phyloP scores from a whole-genome alignment of 2,113 vertebrate genomes.

The Seriola dumerili region DNA sequence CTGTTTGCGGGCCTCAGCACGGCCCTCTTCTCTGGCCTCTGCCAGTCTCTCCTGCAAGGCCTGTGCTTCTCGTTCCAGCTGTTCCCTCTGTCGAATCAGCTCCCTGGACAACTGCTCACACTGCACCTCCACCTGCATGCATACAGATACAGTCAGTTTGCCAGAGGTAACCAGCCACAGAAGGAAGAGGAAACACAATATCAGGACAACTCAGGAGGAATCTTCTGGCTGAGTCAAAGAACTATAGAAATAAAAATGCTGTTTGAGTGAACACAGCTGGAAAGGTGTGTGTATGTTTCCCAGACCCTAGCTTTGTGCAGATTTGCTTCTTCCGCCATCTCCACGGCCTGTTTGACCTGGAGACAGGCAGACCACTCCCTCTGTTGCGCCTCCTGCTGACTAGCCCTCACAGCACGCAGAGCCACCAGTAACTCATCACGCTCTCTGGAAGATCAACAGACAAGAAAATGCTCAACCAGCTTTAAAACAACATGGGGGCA shows the following conservation, averaged over 20 bases:
- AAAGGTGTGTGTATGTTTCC: neutral
- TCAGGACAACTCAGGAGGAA: neutral
- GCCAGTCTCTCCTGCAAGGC: conserved; percentile 84
- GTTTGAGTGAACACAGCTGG: neutral
- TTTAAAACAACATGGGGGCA: neutral
- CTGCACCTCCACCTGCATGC: conserved; percentile 87
- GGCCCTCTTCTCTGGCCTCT: conserved; percentile 85
- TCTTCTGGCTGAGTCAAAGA: neutral
- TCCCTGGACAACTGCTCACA: conserved; percentile 91
- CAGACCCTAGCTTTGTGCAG: conserved; percentile 90
- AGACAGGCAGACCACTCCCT: conserved; percentile 89
- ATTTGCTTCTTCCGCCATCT: conserved; percentile 92
- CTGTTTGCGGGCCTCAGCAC: conserved; percentile 86
- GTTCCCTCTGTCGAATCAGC: conserved; percentile 86
- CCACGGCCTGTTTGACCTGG: conserved; percentile 92
- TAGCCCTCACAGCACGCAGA: conserved; percentile 83
- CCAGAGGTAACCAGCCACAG: neutral
- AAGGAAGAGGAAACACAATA: neutral
- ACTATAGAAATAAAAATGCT: neutral
- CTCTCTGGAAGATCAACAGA: conserved; percentile 84
- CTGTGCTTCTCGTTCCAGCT: conserved; percentile 86
- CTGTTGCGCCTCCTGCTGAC: conserved; percentile 86
- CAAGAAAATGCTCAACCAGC: neutral
- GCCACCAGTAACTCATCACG: conserved; percentile 91
- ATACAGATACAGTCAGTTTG: neutral